Base-by-base conservation (phyloP, 2,797 vertebrate species). In the Rousettus madagascariensis region DNA sequence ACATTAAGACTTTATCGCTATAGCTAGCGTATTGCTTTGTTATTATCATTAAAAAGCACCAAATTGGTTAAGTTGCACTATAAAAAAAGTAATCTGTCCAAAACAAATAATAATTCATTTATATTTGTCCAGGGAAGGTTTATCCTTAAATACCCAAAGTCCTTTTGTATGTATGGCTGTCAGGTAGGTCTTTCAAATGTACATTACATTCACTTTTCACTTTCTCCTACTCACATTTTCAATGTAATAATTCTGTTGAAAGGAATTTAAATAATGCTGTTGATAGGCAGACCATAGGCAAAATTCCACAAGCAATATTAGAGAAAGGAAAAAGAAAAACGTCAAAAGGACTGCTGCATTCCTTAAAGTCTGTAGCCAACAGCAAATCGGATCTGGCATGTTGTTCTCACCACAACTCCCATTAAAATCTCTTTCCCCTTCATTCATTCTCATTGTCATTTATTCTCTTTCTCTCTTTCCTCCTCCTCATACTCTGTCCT, bases 51-150 rank as follows among this genome's bases (percentile, higher is more conserved):
- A 75, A 87, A 38, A 86, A 93, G 26, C 3, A 80, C 0, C 53
- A 5, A 96, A 95, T 61, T 95, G 55, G 59, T 55, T 72, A 94
- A 65, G 83, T 57, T 74, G 4, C 61, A 91, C 72, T 91, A 7
- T 41, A 91, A 87, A 96, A 22, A 22, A 71, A 95, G 19, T 71
- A 89, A 46, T 53, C 38, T 75, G 5, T 79, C 33, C 93, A 33
- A 86, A 61, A 74, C 22, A 96, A 91, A 94, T 95, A 68, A 8
- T 26, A 87, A 1, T 2, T 49, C 46, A 49, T 49, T 49, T 66
- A 61, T 85, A 59, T 1, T 53, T 5, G 6, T 5, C 10, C n/a
- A 26, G 55, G 24, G 2, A 74, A 57, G 30, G 30, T 36, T 78
- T 71, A 83, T 38, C 84, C 80, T 59, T 78, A 95, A 95, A 91